Base-by-base conservation (phyloP, 1,140 invertebrate species). In the Plectrocnemia conspersa region DNA sequence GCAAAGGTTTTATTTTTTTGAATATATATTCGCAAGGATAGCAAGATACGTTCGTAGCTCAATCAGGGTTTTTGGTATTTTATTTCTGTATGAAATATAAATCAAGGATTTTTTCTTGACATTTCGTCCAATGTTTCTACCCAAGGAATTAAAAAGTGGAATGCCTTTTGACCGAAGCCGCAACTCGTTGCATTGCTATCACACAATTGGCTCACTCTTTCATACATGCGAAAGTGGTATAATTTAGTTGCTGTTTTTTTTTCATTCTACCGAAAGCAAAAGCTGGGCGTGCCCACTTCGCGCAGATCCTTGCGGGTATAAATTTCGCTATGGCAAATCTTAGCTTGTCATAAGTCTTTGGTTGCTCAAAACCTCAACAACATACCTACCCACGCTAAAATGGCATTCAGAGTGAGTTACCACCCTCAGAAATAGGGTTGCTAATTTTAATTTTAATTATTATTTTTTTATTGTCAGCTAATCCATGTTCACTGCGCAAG, bases 391-490 rank as follows among this genome's bases (percentile, higher is more conserved):
- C 24, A 16, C 44, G 13, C 11, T 27, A 45, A 27, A 24, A 50
- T 50, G 47, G 47, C 47, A 50, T 50, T 50, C 47, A 50, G 38
- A 38, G 47, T 50, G 25, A 50, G 47, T 38, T 45, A 15, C 22
- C 3, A 23, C 16, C 22, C n/a, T 4, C 15, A 10, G 16, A 7
- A 21, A 18, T 18, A 9, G 9, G 35, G 5, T 16, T n/a, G n/a
- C 35, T 7, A 38, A 38, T 16, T 6, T 38, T 7, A 38, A 9
- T 38, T 38, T n/a, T 15, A 15, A 38, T 38, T 9, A 15, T n/a
- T n/a, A n/a, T n/a, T n/a, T n/a, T n/a, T n/a, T n/a, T n/a, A n/a
- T n/a, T n/a, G n/a, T n/a, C n/a, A n/a, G n/a, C n/a, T n/a, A n/a
- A n/a, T n/a, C n/a, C n/a, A n/a, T n/a, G n/a, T n/a, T n/a, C n/a